Evolutionary conservation across 92 coral and sea anemone species (phyloP).

Genomic region (Porites rus): DNA sequence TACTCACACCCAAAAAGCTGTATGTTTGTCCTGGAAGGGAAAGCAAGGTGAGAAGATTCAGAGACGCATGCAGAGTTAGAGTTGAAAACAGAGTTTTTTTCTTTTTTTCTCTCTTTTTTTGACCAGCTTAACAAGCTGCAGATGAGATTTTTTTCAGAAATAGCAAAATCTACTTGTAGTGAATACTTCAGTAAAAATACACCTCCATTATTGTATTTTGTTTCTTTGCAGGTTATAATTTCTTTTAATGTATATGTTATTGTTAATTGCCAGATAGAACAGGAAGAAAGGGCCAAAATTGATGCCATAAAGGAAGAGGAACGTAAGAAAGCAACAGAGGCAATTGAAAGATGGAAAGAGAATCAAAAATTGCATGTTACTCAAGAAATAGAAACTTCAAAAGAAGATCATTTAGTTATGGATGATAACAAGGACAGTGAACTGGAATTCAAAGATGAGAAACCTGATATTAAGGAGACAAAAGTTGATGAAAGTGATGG

Average conservation of each 20-base stretch:
- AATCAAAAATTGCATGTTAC: slow-evolving; percentile 9
- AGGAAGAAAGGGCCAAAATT: slow-evolving; percentile 86
- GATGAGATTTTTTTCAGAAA: no score
- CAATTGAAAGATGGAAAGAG: slow-evolving; percentile 86
- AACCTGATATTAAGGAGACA: not conserved
- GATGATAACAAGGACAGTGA: not conserved
- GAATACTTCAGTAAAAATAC: no score
- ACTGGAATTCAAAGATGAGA: slow-evolving; percentile 5
- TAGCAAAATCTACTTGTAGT: no score
- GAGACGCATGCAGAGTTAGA: no score
- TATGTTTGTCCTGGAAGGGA: no score
- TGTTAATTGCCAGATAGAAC: slow-evolving; percentile 71
- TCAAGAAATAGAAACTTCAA: slow-evolving; percentile 7
- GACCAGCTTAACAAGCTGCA: no score
- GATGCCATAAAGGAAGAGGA: slow-evolving; percentile 89
- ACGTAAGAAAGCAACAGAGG: slow-evolving; percentile 81
- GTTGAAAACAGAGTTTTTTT: no score
- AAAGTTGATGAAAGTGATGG: not conserved
- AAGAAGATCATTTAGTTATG: not conserved
- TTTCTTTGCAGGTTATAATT: no score
- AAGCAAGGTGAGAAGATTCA: no score
- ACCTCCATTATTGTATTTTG: no score
- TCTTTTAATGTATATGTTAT: not conserved
- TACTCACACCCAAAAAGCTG: no score
- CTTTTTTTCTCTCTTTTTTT: no score